Base-by-base conservation (phyloP, 2,888 invertebrate genomes). In the Ommatoiulus sabulosus region DNA sequence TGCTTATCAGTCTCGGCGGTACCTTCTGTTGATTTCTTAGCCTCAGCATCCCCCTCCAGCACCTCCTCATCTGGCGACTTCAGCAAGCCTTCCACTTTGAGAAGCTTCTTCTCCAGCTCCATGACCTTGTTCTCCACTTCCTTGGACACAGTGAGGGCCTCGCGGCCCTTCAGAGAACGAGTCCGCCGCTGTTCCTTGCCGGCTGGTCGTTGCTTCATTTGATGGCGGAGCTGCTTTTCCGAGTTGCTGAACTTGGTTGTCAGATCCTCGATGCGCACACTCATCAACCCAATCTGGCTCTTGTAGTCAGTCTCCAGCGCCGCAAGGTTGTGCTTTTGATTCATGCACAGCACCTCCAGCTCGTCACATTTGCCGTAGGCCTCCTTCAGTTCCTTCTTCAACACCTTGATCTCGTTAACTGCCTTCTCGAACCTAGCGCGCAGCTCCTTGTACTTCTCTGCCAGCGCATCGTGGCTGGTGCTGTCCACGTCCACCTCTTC, bases 41-140 rank as follows among this genome's bases (percentile, higher is more conserved):
- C 43, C 57, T 35, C 46, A 24, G 43, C 57, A 72, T 52, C 87
- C 10, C 43, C 20, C n/a, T 48, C 43, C 8, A 86, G 24, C n/a
- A 46, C 35, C 17, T 80, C 86, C 63, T 89, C 88, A 15, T 88
- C 88, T n/a, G 85, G 20, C 44, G 57, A 15, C n/a, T 48, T 44
- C 8, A 88, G n/a, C 10, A 46, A 2, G n/a, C 57, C 72, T 44
- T 89, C 88, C 43, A 89, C 88, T n/a, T n/a, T 44, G 8, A 20
- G n/a, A 87, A 97, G 95, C 93, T 96, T 96, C 87, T 94, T 95
- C 93, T 97, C 97, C 89, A 97, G 92, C 90, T 96, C 96, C n/a
- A 94, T 94, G 86, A 97, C 94, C 92, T 97, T 97, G 90, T 96
- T 96, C 92, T 97, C 97, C 24, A 97, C 94, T 92, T 97, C 97